These are phyloP conservation scores for Strigamia transsilvanica DNA, from an alignment of 2,888 invertebrate species.

Conservation along the genomic window DNA sequence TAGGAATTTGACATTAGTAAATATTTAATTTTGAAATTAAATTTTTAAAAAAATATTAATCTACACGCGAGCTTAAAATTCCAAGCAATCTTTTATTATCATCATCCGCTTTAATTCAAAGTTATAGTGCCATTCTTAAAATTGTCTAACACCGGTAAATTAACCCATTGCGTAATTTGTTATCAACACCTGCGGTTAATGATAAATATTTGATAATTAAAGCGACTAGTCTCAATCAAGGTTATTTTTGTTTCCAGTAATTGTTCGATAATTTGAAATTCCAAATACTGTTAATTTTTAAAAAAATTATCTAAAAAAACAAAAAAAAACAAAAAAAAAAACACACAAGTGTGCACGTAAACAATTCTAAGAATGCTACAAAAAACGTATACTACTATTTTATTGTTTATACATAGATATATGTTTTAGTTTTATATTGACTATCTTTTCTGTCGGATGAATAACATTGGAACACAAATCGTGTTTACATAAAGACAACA, in stretches of 20 bases:
- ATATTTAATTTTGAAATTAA: constrained; percentile 27
- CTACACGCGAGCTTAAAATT: constrained; percentile 7
- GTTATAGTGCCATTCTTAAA: neutral
- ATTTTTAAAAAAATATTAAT: neutral
- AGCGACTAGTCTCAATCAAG: neutral
- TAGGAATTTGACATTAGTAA: constrained; percentile 31
- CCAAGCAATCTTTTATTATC: constrained; percentile 21
- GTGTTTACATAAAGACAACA: constrained; percentile 43
- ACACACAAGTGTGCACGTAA: neutral
- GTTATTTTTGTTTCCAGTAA: constrained; percentile 10
- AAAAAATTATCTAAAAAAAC: neutral
- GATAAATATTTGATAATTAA: constrained; percentile 20
- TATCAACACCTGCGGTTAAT: constrained; percentile 3
- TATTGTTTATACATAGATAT: constrained; percentile 8
- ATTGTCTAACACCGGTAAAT: constrained; percentile 12
- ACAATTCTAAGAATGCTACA: constrained; percentile 1
- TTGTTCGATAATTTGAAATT: neutral
- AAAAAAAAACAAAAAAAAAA: no score
- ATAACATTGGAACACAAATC: constrained; percentile 23
- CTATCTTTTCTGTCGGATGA: neutral
- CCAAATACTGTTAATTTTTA: neutral
- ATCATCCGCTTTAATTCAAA: neutral
- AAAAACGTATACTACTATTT: neutral
- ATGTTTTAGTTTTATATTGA: neutral
- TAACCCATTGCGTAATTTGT: neutral